These are phyloP conservation scores for Deilephila elpenor DNA, from an alignment of 2,888 invertebrate species.

Conservation along the genomic window DNA sequence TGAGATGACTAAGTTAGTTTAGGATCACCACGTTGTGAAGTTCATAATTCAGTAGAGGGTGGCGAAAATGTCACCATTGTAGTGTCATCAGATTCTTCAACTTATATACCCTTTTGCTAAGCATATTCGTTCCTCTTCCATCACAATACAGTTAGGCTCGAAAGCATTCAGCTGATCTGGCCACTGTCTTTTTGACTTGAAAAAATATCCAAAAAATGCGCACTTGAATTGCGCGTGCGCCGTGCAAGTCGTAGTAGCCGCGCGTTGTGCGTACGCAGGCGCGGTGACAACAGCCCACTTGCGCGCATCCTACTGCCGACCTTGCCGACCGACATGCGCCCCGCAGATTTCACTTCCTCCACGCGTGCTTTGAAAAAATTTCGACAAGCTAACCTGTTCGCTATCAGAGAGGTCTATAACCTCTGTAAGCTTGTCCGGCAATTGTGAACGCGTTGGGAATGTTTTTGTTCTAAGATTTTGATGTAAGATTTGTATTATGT, in stretches of 20 bases:
- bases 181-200: neutral
- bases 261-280: conserved; percentile 35
- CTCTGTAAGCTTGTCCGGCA: conserved; percentile 6
- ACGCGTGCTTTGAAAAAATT: conserved; percentile 35
- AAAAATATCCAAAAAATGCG: neutral
- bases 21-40: no score
- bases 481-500: no score
- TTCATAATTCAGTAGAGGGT: no score
- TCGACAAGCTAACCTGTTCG: conserved; percentile 9
- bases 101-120: no score
- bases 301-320: conserved; percentile 79
- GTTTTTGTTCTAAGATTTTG: no score
- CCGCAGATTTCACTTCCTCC: conserved; percentile 78
- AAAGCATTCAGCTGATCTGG: neutral
- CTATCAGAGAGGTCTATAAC: conserved; percentile 19
- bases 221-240: neutral
- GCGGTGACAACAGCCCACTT: conserved; percentile 71
- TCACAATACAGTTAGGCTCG: neutral
- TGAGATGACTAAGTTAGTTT: no score
- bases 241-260: neutral
- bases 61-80: no score
- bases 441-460: conserved; percentile 6
- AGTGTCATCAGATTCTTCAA: no score
- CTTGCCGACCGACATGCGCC: conserved; percentile 79
- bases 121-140: no score